phyloP scores from a whole-genome alignment of 2,797 vertebrate genomes.

The Hybognathus amarus region DNA sequence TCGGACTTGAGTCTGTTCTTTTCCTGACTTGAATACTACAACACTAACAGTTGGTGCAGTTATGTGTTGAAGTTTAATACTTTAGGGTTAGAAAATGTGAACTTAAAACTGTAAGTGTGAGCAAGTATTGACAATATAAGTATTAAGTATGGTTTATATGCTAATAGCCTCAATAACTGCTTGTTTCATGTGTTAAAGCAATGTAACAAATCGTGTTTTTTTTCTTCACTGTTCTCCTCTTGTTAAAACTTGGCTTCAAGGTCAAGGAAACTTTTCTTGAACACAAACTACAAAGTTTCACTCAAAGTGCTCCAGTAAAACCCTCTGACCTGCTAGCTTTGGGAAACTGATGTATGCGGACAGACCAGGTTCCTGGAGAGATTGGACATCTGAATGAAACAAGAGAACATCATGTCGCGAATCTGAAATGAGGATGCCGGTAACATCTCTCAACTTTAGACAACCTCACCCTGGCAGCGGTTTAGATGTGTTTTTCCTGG shows the following conservation, averaged over 20 bases:
- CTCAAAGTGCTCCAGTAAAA: conserved; percentile 14
- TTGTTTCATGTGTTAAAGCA: not conserved
- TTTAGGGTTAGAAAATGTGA: not conserved
- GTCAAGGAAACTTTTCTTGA: conserved; percentile 1
- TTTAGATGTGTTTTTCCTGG: conserved; percentile 63
- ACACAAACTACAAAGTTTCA: not conserved
- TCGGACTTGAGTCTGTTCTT: too few species aligned
- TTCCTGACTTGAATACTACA: not conserved
- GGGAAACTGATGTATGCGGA: conserved; percentile 61
- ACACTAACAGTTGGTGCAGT: not conserved
- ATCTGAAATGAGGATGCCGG: conserved; percentile 11
- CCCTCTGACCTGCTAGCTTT: conserved; percentile 69
- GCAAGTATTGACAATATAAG: not conserved
- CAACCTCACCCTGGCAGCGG: conserved; percentile 68
- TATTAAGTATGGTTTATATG: not conserved
- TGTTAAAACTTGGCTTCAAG: not conserved
- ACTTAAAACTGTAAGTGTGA: not conserved
- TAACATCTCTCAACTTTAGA: not conserved
- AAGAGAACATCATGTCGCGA: conserved; percentile 19
- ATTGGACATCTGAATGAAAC: conserved; percentile 63
- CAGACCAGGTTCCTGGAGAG: conserved; percentile 59
- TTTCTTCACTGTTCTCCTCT: not conserved
- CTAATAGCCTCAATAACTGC: not conserved
- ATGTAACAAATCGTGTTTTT: not conserved
- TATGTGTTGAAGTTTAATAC: not conserved